Percentiles rank a stretch among this genome's conserved stretches.
These are phyloP conservation scores for Tichodroma muraria DNA, from an alignment of 2,113 vertebrate species.

Conservation along the genomic window DNA sequence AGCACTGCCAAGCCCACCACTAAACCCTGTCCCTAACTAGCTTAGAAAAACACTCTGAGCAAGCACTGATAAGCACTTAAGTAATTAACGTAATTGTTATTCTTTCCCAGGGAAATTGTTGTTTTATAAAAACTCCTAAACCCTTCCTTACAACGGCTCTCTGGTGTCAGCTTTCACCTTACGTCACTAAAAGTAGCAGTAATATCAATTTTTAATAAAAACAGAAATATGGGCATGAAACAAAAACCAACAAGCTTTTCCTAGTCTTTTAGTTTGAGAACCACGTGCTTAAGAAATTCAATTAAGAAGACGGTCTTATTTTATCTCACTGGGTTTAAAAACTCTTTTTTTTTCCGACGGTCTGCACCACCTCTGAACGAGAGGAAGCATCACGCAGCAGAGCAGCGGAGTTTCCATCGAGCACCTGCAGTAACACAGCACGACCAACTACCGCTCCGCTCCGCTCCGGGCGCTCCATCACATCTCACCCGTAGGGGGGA, in stretches of 20 bases:
- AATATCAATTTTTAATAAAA: not conserved
- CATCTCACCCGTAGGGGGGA: not conserved
- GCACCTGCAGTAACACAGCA: not conserved
- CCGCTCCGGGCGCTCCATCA: not conserved
- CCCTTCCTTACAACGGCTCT: not conserved
- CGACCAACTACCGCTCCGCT: not conserved
- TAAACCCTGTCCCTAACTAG: not conserved
- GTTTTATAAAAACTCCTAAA: not conserved
- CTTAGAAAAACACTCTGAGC: not conserved
- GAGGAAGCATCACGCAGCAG: not conserved
- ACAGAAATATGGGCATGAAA: not conserved
- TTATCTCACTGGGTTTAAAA: not conserved
- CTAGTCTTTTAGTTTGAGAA: not conserved
- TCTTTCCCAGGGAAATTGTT: not conserved
- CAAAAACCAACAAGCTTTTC: not conserved
- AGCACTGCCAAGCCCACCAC: not conserved
- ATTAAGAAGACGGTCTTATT: too few species aligned
- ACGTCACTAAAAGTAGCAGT: not conserved
- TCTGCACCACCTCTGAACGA: rapidly evolving
- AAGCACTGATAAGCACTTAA: not conserved
- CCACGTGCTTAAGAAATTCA: not conserved
- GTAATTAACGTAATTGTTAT: not conserved
- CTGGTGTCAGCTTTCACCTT: not conserved
- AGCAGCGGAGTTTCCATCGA: not conserved
- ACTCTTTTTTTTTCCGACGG: rapidly evolving